Base-by-base conservation (phyloP, 2,797 vertebrate species). In the Natrix natrix region DNA sequence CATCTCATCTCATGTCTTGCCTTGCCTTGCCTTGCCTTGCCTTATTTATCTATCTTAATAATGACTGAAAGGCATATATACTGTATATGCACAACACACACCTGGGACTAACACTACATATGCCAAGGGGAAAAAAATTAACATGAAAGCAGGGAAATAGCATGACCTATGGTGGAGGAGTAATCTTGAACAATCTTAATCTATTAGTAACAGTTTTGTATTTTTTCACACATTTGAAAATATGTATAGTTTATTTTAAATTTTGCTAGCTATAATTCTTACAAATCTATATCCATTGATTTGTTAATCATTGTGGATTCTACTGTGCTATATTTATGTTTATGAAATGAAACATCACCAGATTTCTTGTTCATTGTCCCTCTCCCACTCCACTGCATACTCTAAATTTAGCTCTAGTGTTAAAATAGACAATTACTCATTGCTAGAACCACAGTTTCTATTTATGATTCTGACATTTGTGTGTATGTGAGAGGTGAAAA, bases 401-500 rank as follows among this genome's bases (percentile, higher is more conserved):
- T 92, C 94, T 83, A 56, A 11, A 7, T 43, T 86, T 66, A 6
- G 2, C 90, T 95, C 87, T 37, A 86, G 16, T 74, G 93, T 93
- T 59, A 78, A 48, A 95, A 87, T 7, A 91, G 6, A 5, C 57
- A 11, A 63, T 57, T 89, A 93, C 28, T 91, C 6, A n/a, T 17
- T 83, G 92, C 66, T 0, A 0, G 22, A 16, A 0, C 86, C 69
- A 37, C 0, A 24, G 2, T 43, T 57, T 88, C 93, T 93, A 13
- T 89, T 60, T 24, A 90, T 37, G 11, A 90, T 89, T 94, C 94
- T 61, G 92, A 95, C 93, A 94, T 74, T 24, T 92, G 56, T 37
- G 69, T 12, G 92, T 93, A 87, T 60, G 2, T 0, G 11, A 6
- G 1, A n/a, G 1, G 37, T 52, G 60, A 43, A 86, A 92, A 63